Evolutionary conservation across 2,888 invertebrate species (phyloP), one percentile per base, ranked within the genome.

Genomic region (Limnephilus auricula): DNA sequence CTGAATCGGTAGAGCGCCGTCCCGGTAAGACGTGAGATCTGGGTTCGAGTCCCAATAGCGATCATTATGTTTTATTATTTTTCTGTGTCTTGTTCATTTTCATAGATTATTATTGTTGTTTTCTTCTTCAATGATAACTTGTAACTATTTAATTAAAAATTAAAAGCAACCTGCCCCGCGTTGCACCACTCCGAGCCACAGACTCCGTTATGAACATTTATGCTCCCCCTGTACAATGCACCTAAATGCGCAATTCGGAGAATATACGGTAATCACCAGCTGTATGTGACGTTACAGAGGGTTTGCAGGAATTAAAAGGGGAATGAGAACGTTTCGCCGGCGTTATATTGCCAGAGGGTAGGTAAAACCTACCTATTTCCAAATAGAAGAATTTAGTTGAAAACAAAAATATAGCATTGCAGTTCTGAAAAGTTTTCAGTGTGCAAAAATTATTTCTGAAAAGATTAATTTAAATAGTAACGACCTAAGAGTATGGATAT

Each of bases 241-340:
- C 90, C 92, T 50, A 86, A 92, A 90, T 92, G 90, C 65, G 65
- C 86, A 65, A 90, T 92, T 92, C 86, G 45, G 78, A 89, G 80
- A 92, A 92, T 91, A 80, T 83, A 91, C 40, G 89, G 89, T 92
- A 91, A 91, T 91, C 87, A 34, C 89, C 40, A 88, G 90, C 65
- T 89, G 65, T 65, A n/a, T 37, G 90, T 79, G 88, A 65, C 84
- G 90, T 83, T 84, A 65, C 31, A n/a, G 30, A 83, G 90, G 79
- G 89, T 82, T 90, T 85, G 15, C 32, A 65, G 31, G 86, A 86
- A 86, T 86, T 86, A 86, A 86, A 86, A 50, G 86, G 65, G 32
- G 65, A 85, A 86, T 32, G 86, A 86, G n/a, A 50, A 86, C 86
- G n/a, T 86, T 86, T 86, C 25, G 31, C 86, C 13, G 25, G 15